A percentile compares a stretch with the other conserved stretches of the same genome.
Evolutionary conservation across 53 echinoderm and acorn worm genomes (phyloP).

Genomic region (Antedon mediterranea): DNA sequence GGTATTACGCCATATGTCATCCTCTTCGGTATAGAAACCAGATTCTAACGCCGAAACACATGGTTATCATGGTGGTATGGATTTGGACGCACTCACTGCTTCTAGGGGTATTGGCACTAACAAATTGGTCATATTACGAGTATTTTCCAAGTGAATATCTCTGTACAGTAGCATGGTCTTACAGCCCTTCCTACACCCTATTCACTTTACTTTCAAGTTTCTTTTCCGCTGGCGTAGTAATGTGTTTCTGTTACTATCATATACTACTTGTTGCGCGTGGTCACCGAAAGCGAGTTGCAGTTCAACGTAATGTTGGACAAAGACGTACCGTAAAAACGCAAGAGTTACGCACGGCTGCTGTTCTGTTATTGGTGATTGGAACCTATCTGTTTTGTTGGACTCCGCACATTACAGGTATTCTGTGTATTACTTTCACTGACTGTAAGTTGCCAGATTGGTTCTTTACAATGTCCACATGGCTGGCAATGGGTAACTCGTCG

Average conservation of each 20-base stretch:
- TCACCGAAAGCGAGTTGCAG: conserved; percentile 6
- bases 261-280: conserved; percentile 19
- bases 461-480: conserved; percentile 18
- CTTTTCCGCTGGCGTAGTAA: conserved; percentile 1
- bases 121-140: conserved; percentile 8
- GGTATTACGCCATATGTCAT: conserved; percentile 24
- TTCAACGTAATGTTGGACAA: not conserved
- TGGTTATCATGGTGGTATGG: conserved; percentile 16
- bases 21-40: conserved; percentile 17
- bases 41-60: conserved; percentile 11
- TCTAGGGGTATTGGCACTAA: conserved; percentile 10
- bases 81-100: conserved; percentile 21
- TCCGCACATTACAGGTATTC: conserved; percentile 18
- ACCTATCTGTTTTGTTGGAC: conserved; percentile 22
- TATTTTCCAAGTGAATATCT: conserved; percentile 6
- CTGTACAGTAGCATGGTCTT: conserved; percentile 14
- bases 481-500: conserved; percentile 32
- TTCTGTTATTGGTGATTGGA: conserved; percentile 26
- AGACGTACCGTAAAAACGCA: not conserved
- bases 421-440: not conserved
- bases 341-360: conserved; percentile 15
- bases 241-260: conserved; percentile 28
- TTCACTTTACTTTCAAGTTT: conserved; percentile 13
- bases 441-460: conserved; percentile 3
- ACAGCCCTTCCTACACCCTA: conserved; percentile 16